Evolutionary conservation across 2,797 vertebrate species (phyloP).

Genomic region (Lepus oiostolus): DNA sequence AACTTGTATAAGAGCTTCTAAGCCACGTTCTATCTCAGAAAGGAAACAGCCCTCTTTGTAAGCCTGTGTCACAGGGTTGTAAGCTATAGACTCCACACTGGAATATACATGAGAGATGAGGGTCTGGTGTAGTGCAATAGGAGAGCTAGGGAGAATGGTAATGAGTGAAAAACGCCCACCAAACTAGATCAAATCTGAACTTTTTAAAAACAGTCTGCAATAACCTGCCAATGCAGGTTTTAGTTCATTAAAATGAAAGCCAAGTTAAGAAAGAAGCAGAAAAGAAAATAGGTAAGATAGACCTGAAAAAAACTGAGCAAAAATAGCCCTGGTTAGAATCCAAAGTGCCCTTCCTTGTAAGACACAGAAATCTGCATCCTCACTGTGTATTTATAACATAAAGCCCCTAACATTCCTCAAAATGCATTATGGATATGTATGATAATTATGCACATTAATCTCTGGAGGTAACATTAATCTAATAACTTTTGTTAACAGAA

Average conservation of each 20-base stretch:
- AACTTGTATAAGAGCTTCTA: background rate
- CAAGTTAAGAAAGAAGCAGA: background rate
- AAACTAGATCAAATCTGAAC: conserved; percentile 13
- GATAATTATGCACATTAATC: background rate
- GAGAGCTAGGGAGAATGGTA: background rate
- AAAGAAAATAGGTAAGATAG: background rate
- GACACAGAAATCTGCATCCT: background rate
- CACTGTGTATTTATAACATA: background rate
- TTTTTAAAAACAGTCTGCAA: background rate
- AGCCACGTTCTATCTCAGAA: background rate
- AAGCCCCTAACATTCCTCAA: conserved; percentile 27
- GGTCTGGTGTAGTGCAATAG: background rate
- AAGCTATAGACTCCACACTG: background rate
- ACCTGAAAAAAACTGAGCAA: background rate
- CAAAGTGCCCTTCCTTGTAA: background rate
- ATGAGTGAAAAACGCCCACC: background rate
- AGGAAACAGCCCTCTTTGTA: background rate
- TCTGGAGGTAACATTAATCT: background rate
- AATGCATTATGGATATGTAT: conserved; percentile 4
- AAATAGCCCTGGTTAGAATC: background rate
- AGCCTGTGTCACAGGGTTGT: background rate
- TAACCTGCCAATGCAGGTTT: background rate
- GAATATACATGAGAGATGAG: background rate
- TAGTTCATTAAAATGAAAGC: background rate
- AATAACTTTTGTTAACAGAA: conserved; percentile 34